Conservation (phyloP, 2,797 vertebrate species). For the Phyllotis vaccarum region DNA sequence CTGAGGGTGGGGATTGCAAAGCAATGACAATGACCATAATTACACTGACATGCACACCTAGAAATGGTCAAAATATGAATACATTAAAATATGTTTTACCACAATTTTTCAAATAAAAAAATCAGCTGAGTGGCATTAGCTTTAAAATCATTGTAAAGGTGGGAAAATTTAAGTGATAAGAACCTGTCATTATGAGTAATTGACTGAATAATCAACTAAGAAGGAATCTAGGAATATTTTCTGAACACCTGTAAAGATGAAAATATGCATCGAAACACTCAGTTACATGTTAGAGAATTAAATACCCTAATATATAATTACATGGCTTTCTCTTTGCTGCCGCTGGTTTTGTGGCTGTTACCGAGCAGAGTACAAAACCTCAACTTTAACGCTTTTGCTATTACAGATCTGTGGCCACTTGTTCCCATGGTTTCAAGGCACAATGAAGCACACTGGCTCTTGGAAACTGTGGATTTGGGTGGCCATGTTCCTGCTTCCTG, state of each 20-base stretch:
- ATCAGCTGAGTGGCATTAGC: background rate
- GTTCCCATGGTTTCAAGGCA: conserved; percentile 88
- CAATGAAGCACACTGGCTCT: conserved; percentile 91
- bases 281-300: background rate
- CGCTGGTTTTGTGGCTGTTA: conserved; percentile 38
- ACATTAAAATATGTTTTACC: background rate
- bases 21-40: background rate
- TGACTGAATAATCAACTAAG: conserved; percentile 36
- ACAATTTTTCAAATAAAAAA: conserved; percentile 39
- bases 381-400: conserved; percentile 62
- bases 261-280: background rate
- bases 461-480: conserved; percentile 92
- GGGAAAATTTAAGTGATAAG: background rate
- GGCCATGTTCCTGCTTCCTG: conserved; percentile 88
- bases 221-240: conserved; percentile 38
- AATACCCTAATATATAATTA: background rate
- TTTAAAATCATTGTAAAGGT: conserved; percentile 48
- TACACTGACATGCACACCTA: background rate
- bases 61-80: background rate
- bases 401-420: conserved; percentile 89
- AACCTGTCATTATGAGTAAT: background rate
- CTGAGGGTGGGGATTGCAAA: background rate
- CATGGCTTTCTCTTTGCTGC: conserved; percentile 1
- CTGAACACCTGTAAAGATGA: conserved; percentile 28
- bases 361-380: background rate